Conservation (phyloP, 2,113 vertebrate genomes). For the Galbula dea region DNA sequence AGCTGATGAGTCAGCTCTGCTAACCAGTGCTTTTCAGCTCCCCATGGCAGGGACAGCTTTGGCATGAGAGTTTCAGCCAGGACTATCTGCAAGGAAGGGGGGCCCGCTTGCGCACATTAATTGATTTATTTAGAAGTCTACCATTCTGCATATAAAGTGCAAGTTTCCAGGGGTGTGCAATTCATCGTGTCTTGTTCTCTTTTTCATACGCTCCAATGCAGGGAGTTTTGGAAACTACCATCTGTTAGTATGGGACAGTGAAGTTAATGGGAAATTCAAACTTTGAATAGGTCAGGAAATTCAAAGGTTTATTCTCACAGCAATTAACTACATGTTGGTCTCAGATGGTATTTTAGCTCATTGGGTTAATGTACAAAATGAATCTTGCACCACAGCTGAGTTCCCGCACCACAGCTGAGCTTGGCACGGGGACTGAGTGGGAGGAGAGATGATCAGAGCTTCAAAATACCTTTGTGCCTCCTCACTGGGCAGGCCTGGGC, state of each 20-base stretch:
- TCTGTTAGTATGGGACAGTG: background rate
- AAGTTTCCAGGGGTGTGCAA: background rate
- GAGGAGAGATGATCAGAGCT: background rate
- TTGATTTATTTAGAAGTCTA: background rate
- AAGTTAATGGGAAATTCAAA: slow-evolving; percentile 24
- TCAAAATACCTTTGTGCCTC: slow-evolving; percentile 55
- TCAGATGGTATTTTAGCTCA: slow-evolving; percentile 38
- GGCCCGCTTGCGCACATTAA: background rate
- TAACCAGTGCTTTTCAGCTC: slow-evolving; percentile 55
- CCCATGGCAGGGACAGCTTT: background rate
- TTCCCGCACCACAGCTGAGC: background rate
- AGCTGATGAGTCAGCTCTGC: slow-evolving; percentile 57
- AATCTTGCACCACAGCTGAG: slow-evolving; percentile 35
- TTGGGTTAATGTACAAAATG: background rate
- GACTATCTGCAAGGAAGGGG: background rate
- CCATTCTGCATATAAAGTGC: background rate
- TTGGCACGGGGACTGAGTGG: background rate
- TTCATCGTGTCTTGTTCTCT: background rate
- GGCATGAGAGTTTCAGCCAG: background rate
- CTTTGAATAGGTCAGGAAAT: slow-evolving; percentile 52
- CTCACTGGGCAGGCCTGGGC: slow-evolving; percentile 19
- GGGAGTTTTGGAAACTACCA: slow-evolving; percentile 4
- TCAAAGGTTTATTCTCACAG: slow-evolving; percentile 37
- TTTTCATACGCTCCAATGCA: background rate
- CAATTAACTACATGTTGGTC: slow-evolving; percentile 46